Conservation (phyloP, 2,888 invertebrate genomes). For the Nebria brevicollis region DNA sequence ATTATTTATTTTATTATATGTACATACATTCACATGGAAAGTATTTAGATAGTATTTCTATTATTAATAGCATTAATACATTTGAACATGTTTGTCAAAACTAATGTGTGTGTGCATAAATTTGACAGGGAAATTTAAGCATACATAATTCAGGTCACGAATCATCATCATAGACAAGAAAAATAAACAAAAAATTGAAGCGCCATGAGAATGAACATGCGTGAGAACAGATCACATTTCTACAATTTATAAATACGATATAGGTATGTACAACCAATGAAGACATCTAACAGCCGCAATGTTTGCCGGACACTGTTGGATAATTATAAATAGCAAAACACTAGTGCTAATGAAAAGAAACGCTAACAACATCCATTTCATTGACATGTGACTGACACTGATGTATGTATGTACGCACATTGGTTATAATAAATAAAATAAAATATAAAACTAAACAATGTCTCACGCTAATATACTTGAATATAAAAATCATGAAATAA, state of each 20-base stretch:
- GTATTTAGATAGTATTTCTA: no score
- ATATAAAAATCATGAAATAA: no score
- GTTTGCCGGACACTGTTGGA: background rate
- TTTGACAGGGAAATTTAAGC: conserved; percentile 23
- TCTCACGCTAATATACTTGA: no score
- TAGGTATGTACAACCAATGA: background rate
- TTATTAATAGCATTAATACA: no score
- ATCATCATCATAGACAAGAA: background rate
- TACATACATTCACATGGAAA: no score
- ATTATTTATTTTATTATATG: no score
- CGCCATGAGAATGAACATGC: conserved; percentile 14
- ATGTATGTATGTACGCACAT: background rate
- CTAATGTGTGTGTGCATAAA: background rate
- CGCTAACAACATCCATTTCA: background rate
- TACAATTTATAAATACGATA: background rate
- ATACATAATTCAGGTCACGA: conserved; percentile 26
- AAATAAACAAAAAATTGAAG: conserved; percentile 17
- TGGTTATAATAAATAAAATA: no score
- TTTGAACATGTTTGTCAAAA: no score
- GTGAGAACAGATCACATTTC: conserved; percentile 37
- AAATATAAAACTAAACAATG: no score
- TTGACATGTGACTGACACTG: background rate
- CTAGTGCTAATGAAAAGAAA: conserved; percentile 37
- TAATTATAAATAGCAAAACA: conserved; percentile 28
- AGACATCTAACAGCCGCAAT: conserved; percentile 27